Percentiles rank a stretch among this genome's conserved stretches.
phyloP scores from a whole-genome alignment of 2,797 vertebrate genomes.

The Premnoplex brunnescens region DNA sequence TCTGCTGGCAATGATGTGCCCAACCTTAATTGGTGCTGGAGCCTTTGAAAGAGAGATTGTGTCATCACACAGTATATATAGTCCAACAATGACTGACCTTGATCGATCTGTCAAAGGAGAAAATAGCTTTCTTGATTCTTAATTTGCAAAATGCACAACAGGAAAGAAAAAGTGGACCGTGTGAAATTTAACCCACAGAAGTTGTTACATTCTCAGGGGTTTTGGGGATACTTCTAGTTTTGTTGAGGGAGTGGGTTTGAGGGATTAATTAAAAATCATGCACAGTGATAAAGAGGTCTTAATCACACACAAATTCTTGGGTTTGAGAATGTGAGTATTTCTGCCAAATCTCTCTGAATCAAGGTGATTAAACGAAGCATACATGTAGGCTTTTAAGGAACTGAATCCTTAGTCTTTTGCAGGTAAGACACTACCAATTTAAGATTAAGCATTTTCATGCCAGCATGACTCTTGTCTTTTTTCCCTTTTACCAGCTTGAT shows the following conservation, averaged over 20 bases:
- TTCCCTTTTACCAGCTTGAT: neutral
- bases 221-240: neutral
- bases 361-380: neutral
- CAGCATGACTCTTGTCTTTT: neutral
- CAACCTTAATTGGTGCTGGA: neutral
- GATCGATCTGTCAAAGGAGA: neutral
- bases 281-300: neutral
- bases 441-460: neutral
- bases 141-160: neutral
- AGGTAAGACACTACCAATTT: neutral
- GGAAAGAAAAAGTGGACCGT: neutral
- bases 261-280: neutral
- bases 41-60: neutral
- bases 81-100: neutral
- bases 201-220: neutral
- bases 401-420: neutral
- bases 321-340: neutral
- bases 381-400: neutral
- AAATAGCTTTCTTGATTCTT: neutral
- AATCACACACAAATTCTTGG: neutral
- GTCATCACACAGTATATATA: neutral
- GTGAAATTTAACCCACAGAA: neutral
- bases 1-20: neutral
- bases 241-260: neutral
- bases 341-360: neutral